phyloP scores from a whole-genome alignment of 1,140 invertebrate species.

The Drosophila subobscura region DNA sequence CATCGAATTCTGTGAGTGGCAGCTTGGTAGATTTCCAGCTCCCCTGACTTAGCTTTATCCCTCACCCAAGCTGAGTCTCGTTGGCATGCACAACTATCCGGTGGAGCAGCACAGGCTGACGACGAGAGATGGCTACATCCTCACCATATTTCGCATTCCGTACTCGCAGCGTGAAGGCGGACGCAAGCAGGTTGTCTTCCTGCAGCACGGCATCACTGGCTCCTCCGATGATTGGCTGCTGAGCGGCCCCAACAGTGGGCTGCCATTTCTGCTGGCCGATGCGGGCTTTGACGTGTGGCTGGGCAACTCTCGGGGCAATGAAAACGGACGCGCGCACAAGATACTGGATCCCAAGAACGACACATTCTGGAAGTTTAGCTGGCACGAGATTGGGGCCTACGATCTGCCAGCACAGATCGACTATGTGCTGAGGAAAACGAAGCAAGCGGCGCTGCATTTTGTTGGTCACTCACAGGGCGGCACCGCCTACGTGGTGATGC shows the following conservation, averaged over 20 bases:
- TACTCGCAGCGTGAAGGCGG: conserved; percentile 37
- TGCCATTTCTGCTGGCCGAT: conserved; percentile 86
- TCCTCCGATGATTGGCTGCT: conserved; percentile 59
- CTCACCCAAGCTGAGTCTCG: not conserved
- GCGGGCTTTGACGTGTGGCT: conserved; percentile 88
- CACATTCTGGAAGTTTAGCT: conserved; percentile 88
- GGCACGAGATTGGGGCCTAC: conserved; percentile 87
- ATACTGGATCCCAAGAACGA: conserved; percentile 84
- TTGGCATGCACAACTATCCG: conserved; percentile 84
- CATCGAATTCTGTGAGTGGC: not conserved
- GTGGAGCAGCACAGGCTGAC: conserved; percentile 84
- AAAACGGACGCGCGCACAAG: conserved; percentile 86
- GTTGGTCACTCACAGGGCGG: conserved; percentile 86
- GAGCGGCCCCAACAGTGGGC: conserved; percentile 85
- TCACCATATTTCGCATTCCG: conserved; percentile 84
- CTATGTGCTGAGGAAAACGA: conserved; percentile 85
- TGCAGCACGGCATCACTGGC: too few species aligned
- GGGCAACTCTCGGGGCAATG: conserved; percentile 88
- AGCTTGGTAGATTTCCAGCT: not conserved
- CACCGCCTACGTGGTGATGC: conserved; percentile 77
- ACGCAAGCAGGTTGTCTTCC: too few species aligned
- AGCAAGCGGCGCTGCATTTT: conserved; percentile 85
- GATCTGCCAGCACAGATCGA: conserved; percentile 88
- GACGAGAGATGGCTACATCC: conserved; percentile 84
- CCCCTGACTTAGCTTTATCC: not conserved